Evolutionary conservation across 1,140 invertebrate genomes (phyloP).

Genomic region (Lethrus apterus): DNA sequence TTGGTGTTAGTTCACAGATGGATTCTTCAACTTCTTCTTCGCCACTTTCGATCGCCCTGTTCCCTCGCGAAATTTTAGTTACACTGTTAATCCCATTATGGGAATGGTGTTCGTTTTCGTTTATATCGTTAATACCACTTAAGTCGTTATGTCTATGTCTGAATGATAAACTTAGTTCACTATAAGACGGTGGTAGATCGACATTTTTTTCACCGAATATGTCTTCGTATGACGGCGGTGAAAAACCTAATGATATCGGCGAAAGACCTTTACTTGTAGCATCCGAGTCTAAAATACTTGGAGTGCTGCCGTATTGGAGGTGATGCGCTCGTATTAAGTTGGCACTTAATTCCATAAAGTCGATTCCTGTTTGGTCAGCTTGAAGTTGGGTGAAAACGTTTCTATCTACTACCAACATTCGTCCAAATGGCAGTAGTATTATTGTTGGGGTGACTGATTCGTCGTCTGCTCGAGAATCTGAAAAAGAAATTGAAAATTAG

Average conservation of each 20-base stretch:
- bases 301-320: slow-evolving; percentile 30
- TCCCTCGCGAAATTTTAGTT: no score
- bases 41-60: no score
- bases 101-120: no score
- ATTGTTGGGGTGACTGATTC: slow-evolving; percentile 45
- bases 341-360: slow-evolving; percentile 48
- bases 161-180: slow-evolving; percentile 31
- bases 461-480: slow-evolving; percentile 25
- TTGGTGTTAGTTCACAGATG: no score
- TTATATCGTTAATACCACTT: no score
- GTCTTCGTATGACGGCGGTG: slow-evolving; percentile 39
- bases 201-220: slow-evolving; percentile 31
- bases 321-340: slow-evolving; percentile 44
- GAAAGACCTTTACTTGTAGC: slow-evolving; percentile 37
- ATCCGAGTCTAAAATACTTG: slow-evolving; percentile 37
- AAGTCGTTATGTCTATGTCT: slow-evolving; percentile 5
- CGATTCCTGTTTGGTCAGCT: slow-evolving; percentile 41
- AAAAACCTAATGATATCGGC: slow-evolving; percentile 34
- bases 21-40: no score
- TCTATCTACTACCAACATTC: slow-evolving; percentile 51
- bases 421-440: slow-evolving; percentile 49
- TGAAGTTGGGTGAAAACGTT: slow-evolving; percentile 47
- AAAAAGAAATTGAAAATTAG: slow-evolving; percentile 18
- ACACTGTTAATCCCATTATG: no score
- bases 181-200: slow-evolving; percentile 41